Base-by-base conservation (phyloP, 2,888 invertebrate species). In the Ormyrus rosae region DNA sequence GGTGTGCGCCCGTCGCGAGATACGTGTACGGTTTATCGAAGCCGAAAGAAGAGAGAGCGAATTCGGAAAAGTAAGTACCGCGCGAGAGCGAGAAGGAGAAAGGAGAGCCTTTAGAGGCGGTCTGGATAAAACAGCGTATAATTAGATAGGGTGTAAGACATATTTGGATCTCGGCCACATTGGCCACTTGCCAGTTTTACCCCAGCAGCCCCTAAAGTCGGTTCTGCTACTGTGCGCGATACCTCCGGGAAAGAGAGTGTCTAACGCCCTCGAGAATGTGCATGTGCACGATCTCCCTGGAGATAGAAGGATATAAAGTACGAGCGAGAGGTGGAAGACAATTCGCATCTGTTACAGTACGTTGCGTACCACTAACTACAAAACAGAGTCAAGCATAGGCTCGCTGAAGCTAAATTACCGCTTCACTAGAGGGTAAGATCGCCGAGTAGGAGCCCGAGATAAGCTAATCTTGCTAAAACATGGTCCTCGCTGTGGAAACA, bases 81-180 rank as follows among this genome's bases (percentile, higher is more conserved):
- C 8, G 71, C 6, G 70, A 53, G 11, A 34, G 51, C n/a, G 56
- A 46, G 45, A 19, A 51, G 60, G 8, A 11, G 58, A 13, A 51
- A 19, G 56, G 46, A 85, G 58, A 11, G 6, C 87, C 86, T 86
- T 89, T 87, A 86, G 86, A 86, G 50, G 84, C 84, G 86, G 87
- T 87, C 87, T 89, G 89, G 88, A 89, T 90, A 89, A 90, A 90
- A 89, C 88, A 88, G 89, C 88, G 88, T 89, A 90, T 90, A 90
- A 90, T 90, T 90, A 90, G 89, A 89, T 90, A 88, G 89, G 89
- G 89, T 89, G 88, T 88, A 88, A 90, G 90, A 89, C 89, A 89
- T 89, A 90, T 88, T 90, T 90, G 89, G 89, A 90, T 87, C 87
- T 85, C 84, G 86, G 89, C 90, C 90, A 90, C 87, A 85, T 87